Base-by-base conservation (phyloP, 2,113 vertebrate species). In the Taxidea taxus region DNA sequence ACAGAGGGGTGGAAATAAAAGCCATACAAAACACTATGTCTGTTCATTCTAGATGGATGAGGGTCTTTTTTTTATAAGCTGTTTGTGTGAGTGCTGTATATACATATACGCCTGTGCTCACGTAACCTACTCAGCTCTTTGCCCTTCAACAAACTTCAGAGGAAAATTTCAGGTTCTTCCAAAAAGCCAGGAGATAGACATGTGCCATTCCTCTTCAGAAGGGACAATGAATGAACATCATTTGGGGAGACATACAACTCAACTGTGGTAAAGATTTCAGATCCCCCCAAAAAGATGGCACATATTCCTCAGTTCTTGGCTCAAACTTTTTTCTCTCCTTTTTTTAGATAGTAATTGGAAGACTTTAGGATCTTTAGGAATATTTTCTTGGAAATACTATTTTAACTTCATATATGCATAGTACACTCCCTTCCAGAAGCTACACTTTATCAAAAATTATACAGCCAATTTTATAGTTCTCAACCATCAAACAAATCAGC, bases 91-190 rank as follows among this genome's bases (percentile, higher is more conserved):
- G 42, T 31, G 27, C 37, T 62, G 21, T 9, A 11, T 5, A n/a
- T 4, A 14, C 0, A 11, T 0, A 7, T 21, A 12, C 0, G 6
- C 15, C 29, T 34, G 4, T 21, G 11, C 25, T 31, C 2, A 4
- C 12, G 8, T 66, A 62, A 86, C 4, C 39, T 21, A 54, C 23
- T 80, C 34, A 62, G 25, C 54, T 80, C 47, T 29, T 12, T 31
- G 12, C 15, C 51, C 51, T 94, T 80, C 27, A 60, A 56, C 16
- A 66, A 77, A 83, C 68, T 87, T 88, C 29, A 15, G 7, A 47
- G 0, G 7, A 20, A 92, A 87, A 82, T n/a, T 70, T 23, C n/a
- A 89, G 9, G 25, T 75, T 92, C 87, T 93, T 62, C 83, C 56
- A 75, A 94, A 60, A 93, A 78, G 39, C 39, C 82, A 29, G 25